Base-by-base conservation (phyloP, 2,797 vertebrate species). In the Neostethus bicornis region DNA sequence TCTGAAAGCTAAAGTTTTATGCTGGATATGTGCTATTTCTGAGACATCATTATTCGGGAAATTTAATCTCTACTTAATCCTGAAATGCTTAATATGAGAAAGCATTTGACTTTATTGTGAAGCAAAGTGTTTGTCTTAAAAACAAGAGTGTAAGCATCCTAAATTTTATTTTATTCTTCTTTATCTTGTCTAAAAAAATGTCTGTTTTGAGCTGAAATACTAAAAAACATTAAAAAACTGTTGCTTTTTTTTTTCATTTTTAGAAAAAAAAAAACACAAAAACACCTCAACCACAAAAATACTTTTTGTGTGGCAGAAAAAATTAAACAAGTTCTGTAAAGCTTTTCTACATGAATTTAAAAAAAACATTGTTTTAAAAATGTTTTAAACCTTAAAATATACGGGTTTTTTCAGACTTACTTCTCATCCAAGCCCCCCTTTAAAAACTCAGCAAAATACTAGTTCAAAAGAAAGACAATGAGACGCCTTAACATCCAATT, bases 401-500 rank as follows among this genome's bases (percentile, higher is more conserved):
- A n/a, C n/a, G n/a, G n/a, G n/a, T n/a, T n/a, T n/a, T n/a, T n/a
- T n/a, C n/a, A n/a, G n/a, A n/a, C n/a, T 46, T 61, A 43, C 68
- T 78, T 68, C 57, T 32, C 37, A 66, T 80, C 32, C 44, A 38
- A 44, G 70, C 63, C 60, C 43, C 31, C 52, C 42, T 73, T 80
- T 35, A 16, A 71, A 79, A 76, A 62, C 73, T 83, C 70, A 75
- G 70, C 64, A 73, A 85, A 83, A 80, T 16, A 45, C 63, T 71
- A 38, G 68, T 75, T 79, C 79, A 23, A 81, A 87, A 78, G 73
- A 64, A 74, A 60, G 52, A 65, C 59, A 52, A 59, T 55, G 38
- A 53, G 66, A 67, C 25, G 74, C 73, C 63, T 75, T 81, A 81
- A 84, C 77, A 83, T 84, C 70, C 73, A 83, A 81, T 92, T 91